Conservation (phyloP, 2,888 invertebrate species). For the Galerucella nymphaeae region DNA sequence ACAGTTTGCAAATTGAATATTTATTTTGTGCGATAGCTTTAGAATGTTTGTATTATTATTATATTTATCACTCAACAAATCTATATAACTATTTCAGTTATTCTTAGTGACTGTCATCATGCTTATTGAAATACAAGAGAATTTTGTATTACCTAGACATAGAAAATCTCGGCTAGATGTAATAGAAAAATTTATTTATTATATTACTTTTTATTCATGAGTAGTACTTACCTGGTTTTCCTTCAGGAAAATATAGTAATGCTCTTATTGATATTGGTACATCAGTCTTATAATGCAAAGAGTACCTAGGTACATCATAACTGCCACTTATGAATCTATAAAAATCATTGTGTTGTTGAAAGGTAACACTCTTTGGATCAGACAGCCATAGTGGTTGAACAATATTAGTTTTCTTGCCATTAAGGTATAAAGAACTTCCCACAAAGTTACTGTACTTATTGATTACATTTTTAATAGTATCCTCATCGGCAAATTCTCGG, state of each 20-base stretch:
- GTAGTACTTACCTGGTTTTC: constrained; percentile 66
- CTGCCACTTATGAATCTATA: constrained; percentile 89
- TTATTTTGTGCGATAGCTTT: no score
- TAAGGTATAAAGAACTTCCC: constrained; percentile 90
- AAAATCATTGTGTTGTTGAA: constrained; percentile 91
- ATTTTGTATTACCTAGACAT: no score
- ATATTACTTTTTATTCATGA: no score
- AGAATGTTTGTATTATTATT: no score
- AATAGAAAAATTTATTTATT: no score
- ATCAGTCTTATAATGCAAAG: constrained; percentile 92
- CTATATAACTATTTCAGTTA: no score
- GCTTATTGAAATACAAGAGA: no score
- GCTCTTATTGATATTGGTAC: constrained; percentile 92
- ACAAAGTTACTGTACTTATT: constrained; percentile 98
- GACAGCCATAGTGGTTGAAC: constrained; percentile 93
- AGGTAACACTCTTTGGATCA: constrained; percentile 88
- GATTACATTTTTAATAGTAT: constrained; percentile 84
- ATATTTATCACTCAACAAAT: no score
- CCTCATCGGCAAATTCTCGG: constrained; percentile 90
- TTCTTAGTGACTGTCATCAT: no score
- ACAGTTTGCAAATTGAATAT: no score
- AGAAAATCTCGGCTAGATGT: not conserved
- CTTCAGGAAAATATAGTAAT: constrained; percentile 92
- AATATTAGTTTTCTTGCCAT: constrained; percentile 89
- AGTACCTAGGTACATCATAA: constrained; percentile 89